Base-by-base conservation (phyloP, 2,113 vertebrate genomes). In the Motacilla tschutschensis region DNA sequence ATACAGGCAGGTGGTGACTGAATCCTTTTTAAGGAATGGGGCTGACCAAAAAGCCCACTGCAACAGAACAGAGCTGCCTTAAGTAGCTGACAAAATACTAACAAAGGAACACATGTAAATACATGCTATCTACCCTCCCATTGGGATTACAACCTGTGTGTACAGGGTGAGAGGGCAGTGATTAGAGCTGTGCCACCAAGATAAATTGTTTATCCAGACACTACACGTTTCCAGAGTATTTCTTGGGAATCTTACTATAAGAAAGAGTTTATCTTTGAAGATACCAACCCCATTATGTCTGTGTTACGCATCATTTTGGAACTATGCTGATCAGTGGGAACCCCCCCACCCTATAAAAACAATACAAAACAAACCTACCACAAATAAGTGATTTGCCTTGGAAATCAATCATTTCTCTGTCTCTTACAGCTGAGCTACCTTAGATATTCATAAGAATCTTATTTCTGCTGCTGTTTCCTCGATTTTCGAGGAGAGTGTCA, bases 61-160 rank as follows among this genome's bases (percentile, higher is more conserved):
- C 92, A 90, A 92, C 95, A 95, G 91, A 96, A 95, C 91, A 95
- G 95, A 93, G 92, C 92, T 94, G 94, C 89, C 90, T 94, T 95
- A 96, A 97, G 92, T 93, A 96, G 96, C 96, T 97, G 96, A 97
- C 96, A 97, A 97, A 97, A 97, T 96, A 97, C 97, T 97, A 97
- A 98, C 97, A 97, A 97, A 98, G 97, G 95, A 97, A 97, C 98
- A 98, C 97, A 98, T 98, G 98, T 98, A 98, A 98, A 97, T 97
- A 97, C 97, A 97, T 94, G 96, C 97, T 96, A 97, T 96, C 93
- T 95, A 97, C 96, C 97, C 94, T 97, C 98, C 97, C 97, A 85
- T 79, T 94, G 97, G 98, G 97, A 97, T 95, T 96, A 95, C 96
- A 96, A 98, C 97, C 98, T 97, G 97, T 97, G 97, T 97, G 97